A percentile compares a stretch with the other conserved stretches of the same genome.
Conservation (phyloP, 1,140 invertebrate species). For the Copidosoma floridanum region DNA sequence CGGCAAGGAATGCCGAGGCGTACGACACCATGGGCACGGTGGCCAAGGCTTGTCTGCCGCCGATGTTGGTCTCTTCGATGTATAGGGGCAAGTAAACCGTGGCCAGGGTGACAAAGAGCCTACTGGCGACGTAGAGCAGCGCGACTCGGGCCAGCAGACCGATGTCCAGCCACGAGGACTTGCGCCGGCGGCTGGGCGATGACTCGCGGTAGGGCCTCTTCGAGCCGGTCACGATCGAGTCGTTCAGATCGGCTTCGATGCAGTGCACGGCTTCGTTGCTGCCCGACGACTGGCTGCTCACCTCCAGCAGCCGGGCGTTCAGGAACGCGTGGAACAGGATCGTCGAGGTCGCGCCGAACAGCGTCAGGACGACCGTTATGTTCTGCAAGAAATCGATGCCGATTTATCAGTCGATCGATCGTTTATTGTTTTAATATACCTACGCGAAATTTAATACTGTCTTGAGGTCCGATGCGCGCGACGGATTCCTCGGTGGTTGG, state of each 20-base stretch:
- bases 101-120: slow-evolving; percentile 80
- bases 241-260: too few relatives aligned
- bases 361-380: slow-evolving; percentile 60
- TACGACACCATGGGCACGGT: slow-evolving; percentile 85
- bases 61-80: slow-evolving; percentile 67
- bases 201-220: slow-evolving; percentile 11
- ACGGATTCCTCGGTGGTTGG: slow-evolving; percentile 57
- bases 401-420: not conserved
- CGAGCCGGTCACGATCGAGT: not conserved
- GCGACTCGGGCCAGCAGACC: slow-evolving; percentile 46
- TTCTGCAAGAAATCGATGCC: slow-evolving; percentile 55
- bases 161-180: slow-evolving; percentile 35
- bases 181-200: not conserved
- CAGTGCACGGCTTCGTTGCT: not conserved
- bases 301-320: slow-evolving; percentile 48
- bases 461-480: slow-evolving; percentile 64
- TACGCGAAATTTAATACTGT: slow-evolving; percentile 77
- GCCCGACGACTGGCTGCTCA: not conserved
- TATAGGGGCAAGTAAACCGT: slow-evolving; percentile 82
- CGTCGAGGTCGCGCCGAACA: slow-evolving; percentile 59
- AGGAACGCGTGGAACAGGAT: slow-evolving; percentile 61
- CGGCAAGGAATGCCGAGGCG: slow-evolving; percentile 78
- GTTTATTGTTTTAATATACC: too few relatives aligned
- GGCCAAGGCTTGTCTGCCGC: slow-evolving; percentile 69
- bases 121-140: slow-evolving; percentile 73